Percentiles rank a stretch among this genome's conserved stretches.
Conservation (phyloP, 2,113 vertebrate species). For the Otolemur garnettii region DNA sequence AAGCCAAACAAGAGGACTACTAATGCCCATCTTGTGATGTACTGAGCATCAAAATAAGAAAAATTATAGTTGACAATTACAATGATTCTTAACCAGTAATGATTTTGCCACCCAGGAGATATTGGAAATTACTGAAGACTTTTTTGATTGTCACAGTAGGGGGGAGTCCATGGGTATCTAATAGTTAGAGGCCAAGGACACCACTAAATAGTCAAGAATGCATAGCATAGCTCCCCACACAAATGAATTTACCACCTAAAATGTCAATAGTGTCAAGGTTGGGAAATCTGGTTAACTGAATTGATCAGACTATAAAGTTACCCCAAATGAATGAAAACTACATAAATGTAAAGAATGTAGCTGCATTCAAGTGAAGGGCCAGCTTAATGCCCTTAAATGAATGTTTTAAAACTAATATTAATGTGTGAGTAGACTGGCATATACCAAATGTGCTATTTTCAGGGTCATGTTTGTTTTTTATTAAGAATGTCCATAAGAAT, state of each 20-base stretch:
- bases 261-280: neutral
- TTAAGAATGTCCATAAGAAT: neutral
- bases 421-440: neutral
- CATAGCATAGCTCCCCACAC: accelerated
- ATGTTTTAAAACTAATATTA: neutral
- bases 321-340: neutral
- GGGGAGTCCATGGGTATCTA: neutral
- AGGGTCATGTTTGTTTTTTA: neutral
- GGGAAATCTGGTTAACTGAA: neutral
- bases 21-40: neutral
- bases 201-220: neutral
- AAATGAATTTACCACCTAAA: neutral
- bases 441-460: neutral
- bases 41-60: neutral
- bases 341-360: neutral
- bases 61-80: neutral
- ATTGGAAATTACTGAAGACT: neutral
- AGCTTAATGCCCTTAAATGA: neutral
- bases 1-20: neutral
- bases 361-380: neutral
- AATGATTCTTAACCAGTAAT: neutral
- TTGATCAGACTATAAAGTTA: neutral
- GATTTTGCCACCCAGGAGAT: neutral
- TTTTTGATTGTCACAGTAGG: neutral
- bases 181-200: neutral